phyloP scores from a whole-genome alignment of 92 coral and sea anemone genomes.

The Pocillopora grandis region DNA sequence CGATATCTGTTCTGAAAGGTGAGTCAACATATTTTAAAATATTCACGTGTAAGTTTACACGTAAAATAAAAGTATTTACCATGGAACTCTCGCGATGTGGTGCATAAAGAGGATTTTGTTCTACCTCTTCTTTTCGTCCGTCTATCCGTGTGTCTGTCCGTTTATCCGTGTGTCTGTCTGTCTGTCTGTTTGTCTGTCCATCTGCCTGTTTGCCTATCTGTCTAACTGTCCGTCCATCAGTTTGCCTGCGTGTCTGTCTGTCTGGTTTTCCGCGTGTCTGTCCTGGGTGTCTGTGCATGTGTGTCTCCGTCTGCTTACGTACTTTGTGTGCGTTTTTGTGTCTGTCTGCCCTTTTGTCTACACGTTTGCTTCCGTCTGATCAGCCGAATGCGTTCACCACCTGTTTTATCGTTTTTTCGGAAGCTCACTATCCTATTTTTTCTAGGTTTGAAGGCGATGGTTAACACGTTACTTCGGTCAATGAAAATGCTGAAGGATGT shows the following conservation, averaged over 20 bases:
- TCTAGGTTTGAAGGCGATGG: slow-evolving; percentile 89
- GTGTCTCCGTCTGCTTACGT: background rate
- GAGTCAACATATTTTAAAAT: background rate
- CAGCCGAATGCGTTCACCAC: background rate
- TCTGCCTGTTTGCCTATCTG: too few relatives aligned
- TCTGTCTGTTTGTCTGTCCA: background rate
- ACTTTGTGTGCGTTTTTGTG: background rate
- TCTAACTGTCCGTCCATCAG: too few relatives aligned
- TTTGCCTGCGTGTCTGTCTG: background rate
- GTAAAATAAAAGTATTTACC: background rate
- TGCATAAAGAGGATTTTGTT: too few relatives aligned
- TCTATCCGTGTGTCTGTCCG: background rate
- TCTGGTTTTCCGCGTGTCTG: background rate
- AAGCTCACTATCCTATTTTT: background rate
- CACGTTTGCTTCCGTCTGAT: background rate
- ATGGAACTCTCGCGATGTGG: too few relatives aligned
- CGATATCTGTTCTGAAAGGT: slow-evolving; percentile 92
- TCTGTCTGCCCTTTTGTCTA: background rate
- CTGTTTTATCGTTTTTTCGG: background rate
- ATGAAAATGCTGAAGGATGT: slow-evolving; percentile 89
- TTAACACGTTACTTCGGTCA: slow-evolving; percentile 87
- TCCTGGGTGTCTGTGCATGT: background rate
- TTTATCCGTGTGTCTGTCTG: background rate
- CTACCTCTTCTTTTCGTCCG: background rate
- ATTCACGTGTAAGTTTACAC: too few relatives aligned